Base-by-base conservation (phyloP, 1,140 invertebrate species). In the Halictus rubicundus region DNA sequence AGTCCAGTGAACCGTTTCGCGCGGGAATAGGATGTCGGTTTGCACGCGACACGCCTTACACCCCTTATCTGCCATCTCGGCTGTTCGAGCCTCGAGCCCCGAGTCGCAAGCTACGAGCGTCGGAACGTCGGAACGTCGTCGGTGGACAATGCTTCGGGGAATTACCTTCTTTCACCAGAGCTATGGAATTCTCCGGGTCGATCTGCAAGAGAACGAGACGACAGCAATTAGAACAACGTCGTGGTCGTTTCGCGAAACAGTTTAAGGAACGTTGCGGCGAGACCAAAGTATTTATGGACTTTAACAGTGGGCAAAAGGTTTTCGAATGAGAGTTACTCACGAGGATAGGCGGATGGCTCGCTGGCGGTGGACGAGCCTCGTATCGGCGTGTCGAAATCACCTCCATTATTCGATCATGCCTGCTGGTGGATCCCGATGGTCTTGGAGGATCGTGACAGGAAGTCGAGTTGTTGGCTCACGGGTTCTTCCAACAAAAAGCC, bases 111-210 rank as follows among this genome's bases (percentile, higher is more conserved):
- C 57, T 60, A 9, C 68, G 57, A 42, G 57, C 39, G 61, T 32
- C 32, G 32, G 32, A 32, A 32, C 27, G 27, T 32, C 27, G 27
- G 27, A 32, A 25, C 52, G n/a, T 57, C 61, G 59, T 65, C 25
- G 57, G 46, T 27, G 32, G 59, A 49, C 68, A 60, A 54, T 49
- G 65, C 39, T 78, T 54, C 52, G 49, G 32, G 39, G 54, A 78
- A 88, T 89, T 89, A 94, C 94, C 94, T 93, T 94, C 93, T 89
- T 94, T 94, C 63, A 93, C 93, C 60, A 93, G 91, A 57, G 93
- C 93, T 32, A 93, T 86, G 70, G 93, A 85, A 73, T 93, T 92
- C 64, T 93, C 92, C 75, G 91, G 91, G 85, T 94, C 93, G 81
- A 93, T 91, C 93, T 94, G 93, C 32, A 92, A 92, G 88, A 82